Evolutionary conservation across 2,888 invertebrate genomes (phyloP).

Genomic region (Nysson spinosus): DNA sequence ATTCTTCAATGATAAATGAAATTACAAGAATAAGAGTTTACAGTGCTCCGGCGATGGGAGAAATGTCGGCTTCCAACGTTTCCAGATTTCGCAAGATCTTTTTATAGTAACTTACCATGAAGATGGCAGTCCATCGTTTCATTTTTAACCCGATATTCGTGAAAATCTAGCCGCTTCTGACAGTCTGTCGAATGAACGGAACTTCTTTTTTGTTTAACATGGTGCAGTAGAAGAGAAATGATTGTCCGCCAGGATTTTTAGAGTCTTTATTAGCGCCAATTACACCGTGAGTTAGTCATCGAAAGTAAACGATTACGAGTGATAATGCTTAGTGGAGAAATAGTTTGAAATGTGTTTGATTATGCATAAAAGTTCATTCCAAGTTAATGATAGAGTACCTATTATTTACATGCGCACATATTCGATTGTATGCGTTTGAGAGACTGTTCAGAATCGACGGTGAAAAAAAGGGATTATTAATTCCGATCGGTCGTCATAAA

Average conservation of each 20-base stretch:
- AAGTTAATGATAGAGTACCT: not conserved
- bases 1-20: too few relatives aligned
- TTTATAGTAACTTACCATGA: constrained; percentile 47
- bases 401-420: constrained; percentile 13
- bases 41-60: too few relatives aligned
- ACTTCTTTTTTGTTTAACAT: constrained; percentile 29
- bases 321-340: not conserved
- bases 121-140: constrained; percentile 44
- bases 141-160: constrained; percentile 43
- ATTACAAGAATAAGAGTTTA: too few relatives aligned
- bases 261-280: constrained; percentile 11
- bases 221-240: not conserved
- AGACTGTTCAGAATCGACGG: constrained; percentile 52
- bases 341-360: constrained; percentile 2
- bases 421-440: constrained; percentile 49
- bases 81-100: constrained; percentile 40
- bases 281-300: constrained; percentile 1
- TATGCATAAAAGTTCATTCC: constrained; percentile 4
- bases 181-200: constrained; percentile 47
- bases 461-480: constrained; percentile 22
- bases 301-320: constrained; percentile 20
- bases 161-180: constrained; percentile 35
- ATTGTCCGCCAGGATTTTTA: constrained; percentile 22
- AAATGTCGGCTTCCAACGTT: constrained; percentile 8
- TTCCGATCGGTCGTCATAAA: constrained; percentile 38